These are phyloP conservation scores for Pseudopipra pipra DNA, from an alignment of 2,113 vertebrate genomes.

Conservation along the genomic window DNA sequence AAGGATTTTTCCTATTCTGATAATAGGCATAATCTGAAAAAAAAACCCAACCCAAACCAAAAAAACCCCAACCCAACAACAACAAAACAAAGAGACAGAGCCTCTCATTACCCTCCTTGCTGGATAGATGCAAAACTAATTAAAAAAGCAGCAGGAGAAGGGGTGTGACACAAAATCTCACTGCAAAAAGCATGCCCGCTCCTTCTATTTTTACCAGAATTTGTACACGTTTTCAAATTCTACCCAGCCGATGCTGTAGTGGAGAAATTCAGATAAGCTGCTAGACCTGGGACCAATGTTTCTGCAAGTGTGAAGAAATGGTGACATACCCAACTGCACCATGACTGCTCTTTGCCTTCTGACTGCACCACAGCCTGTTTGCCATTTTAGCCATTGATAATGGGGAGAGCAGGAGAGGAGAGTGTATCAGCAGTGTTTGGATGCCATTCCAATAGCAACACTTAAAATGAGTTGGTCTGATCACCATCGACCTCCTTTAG, in stretches of 20 bases:
- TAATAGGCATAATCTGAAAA: not conserved
- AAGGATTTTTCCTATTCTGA: not conserved
- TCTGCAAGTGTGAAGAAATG: not conserved
- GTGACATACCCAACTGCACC: not conserved
- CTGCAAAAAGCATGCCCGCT: not conserved
- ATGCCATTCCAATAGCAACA: not conserved
- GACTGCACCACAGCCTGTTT: not conserved
- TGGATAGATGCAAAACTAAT: constrained; percentile 10
- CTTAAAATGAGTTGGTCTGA: not conserved
- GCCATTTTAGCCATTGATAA: not conserved
- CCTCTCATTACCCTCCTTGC: not conserved
- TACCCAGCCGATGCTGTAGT: not conserved
- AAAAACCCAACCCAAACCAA: not conserved
- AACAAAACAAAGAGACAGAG: not conserved
- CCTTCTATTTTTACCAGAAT: not conserved
- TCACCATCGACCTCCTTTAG: not conserved
- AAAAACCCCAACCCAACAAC: not conserved
- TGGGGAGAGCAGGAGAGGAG: not conserved
- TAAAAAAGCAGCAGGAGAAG: not conserved
- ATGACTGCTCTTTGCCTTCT: not conserved
- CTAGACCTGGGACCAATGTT: not conserved
- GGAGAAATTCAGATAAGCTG: not conserved
- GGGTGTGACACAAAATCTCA: not conserved
- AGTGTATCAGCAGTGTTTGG: not conserved
- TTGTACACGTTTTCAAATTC: not conserved